These are phyloP conservation scores for Choristoneura rosaceana DNA, from an alignment of 2,888 invertebrate genomes.

Conservation along the genomic window DNA sequence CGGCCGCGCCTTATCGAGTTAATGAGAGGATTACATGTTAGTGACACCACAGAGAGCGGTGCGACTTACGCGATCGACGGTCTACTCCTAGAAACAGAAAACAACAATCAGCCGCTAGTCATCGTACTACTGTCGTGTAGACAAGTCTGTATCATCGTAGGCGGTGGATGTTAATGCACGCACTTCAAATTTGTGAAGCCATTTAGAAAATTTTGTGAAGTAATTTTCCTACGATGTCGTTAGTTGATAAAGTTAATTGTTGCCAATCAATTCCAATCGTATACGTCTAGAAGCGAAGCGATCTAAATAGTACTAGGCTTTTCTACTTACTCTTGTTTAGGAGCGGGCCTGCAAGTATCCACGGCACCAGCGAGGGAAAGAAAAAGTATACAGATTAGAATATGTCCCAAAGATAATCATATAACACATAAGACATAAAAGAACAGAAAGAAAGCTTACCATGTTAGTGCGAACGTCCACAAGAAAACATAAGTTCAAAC, in stretches of 20 bases:
- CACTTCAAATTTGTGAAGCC: slow-evolving; percentile 17
- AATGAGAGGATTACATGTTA: slow-evolving; percentile 77
- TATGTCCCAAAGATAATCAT: slow-evolving; percentile 48
- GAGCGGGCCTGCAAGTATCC: slow-evolving; percentile 86
- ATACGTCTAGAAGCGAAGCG: slow-evolving; percentile 77
- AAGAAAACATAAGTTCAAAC: slow-evolving; percentile 36
- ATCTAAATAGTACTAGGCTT: slow-evolving; percentile 49
- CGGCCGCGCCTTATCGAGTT: slow-evolving; percentile 76
- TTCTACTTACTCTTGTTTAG: slow-evolving; percentile 88
- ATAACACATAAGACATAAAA: slow-evolving; percentile 53
- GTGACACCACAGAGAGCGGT: slow-evolving; percentile 85
- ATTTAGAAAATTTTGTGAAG: slow-evolving; percentile 23
- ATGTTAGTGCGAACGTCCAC: slow-evolving; percentile 59
- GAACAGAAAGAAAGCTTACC: slow-evolving; percentile 61
- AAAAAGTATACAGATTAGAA: slow-evolving; percentile 73
- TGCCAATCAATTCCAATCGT: slow-evolving; percentile 62
- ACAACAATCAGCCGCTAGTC: slow-evolving; percentile 83
- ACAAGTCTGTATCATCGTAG: slow-evolving; percentile 43
- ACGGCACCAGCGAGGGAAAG: slow-evolving; percentile 72
- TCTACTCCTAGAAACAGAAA: slow-evolving; percentile 87
- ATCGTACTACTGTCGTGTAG: slow-evolving; percentile 34
- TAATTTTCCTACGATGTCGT: slow-evolving; percentile 27
- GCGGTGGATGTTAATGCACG: slow-evolving; percentile 69
- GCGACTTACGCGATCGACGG: slow-evolving; percentile 86
- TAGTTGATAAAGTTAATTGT: slow-evolving; percentile 55